phyloP scores from a whole-genome alignment of 1,140 invertebrate genomes.

The Eumaeus atala region DNA sequence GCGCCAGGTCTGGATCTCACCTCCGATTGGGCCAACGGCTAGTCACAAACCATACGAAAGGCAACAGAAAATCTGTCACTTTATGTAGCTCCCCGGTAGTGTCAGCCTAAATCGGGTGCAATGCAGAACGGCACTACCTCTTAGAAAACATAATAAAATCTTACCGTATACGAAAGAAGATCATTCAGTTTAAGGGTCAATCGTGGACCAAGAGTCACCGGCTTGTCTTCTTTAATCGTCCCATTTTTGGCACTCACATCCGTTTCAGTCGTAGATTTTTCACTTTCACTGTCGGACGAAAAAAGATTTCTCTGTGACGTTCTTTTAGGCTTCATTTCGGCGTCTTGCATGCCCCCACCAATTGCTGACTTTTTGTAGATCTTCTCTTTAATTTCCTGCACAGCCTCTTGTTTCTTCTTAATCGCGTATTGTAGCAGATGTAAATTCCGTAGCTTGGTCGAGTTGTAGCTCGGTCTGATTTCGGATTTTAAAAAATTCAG shows the following conservation, averaged over 20 bases:
- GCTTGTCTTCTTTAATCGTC: slow-evolving; percentile 42
- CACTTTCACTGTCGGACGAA: slow-evolving; percentile 40
- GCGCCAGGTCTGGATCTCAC: too few species aligned
- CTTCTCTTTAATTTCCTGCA: slow-evolving; percentile 64
- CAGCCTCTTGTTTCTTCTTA: slow-evolving; percentile 65
- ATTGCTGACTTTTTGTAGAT: slow-evolving; percentile 68
- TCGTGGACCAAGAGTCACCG: slow-evolving; percentile 49
- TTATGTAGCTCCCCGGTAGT: too few species aligned
- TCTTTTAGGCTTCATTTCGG: slow-evolving; percentile 38
- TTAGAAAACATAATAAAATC: too few species aligned
- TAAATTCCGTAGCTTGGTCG: slow-evolving; percentile 78
- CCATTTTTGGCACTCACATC: slow-evolving; percentile 50
- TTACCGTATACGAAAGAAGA: slow-evolving; percentile 64
- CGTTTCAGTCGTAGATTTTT: slow-evolving; percentile 43
- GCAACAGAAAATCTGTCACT: too few species aligned
- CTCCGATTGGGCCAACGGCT: too few species aligned
- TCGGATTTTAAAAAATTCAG: slow-evolving; percentile 75
- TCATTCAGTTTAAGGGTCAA: slow-evolving; percentile 63
- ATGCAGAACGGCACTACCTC: too few species aligned
- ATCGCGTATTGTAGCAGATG: slow-evolving; percentile 70
- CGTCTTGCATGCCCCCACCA: slow-evolving; percentile 34
- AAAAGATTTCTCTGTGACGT: slow-evolving; percentile 53
- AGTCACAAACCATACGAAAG: too few species aligned
- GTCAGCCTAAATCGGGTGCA: too few species aligned
- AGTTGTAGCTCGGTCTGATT: slow-evolving; percentile 83